A percentile compares a stretch with the other conserved stretches of the same genome.
Evolutionary conservation across 2,888 invertebrate genomes (phyloP).

Genomic region (Hyalella azteca): DNA sequence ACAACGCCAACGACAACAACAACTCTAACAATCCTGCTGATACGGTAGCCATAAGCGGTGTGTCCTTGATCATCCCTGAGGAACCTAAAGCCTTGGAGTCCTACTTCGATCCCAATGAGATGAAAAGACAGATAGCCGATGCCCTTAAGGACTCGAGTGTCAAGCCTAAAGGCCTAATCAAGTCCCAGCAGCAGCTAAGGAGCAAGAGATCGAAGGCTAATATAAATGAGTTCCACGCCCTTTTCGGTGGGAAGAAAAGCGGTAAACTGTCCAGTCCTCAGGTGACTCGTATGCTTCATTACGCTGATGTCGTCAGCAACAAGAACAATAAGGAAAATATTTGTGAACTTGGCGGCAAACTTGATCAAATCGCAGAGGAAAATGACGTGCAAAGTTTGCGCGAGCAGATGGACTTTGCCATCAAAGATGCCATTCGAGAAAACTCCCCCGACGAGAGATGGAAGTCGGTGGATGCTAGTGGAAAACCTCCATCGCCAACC

Average conservation of each 20-base stretch:
- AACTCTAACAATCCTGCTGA: neutral
- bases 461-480: neutral
- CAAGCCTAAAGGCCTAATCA: too few species aligned
- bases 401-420: neutral
- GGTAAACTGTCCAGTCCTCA: neutral
- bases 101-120: neutral
- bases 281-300: slow-evolving; percentile 8
- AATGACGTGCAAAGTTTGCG: neutral
- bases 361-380: neutral
- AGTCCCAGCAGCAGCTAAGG: neutral
- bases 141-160: neutral
- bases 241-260: slow-evolving; percentile 11
- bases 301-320: neutral
- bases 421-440: neutral
- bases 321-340: slow-evolving; percentile 9
- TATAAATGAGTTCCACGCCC: neutral
- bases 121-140: neutral
- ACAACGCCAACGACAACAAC: neutral
- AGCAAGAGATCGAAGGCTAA: neutral
- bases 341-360: neutral
- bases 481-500: neutral
- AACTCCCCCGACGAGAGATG: neutral
- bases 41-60: neutral
- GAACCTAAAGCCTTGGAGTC: neutral
- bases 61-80: slow-evolving; percentile 5